Base-by-base conservation (phyloP, 2,113 vertebrate species). In the Corapipo altera region DNA sequence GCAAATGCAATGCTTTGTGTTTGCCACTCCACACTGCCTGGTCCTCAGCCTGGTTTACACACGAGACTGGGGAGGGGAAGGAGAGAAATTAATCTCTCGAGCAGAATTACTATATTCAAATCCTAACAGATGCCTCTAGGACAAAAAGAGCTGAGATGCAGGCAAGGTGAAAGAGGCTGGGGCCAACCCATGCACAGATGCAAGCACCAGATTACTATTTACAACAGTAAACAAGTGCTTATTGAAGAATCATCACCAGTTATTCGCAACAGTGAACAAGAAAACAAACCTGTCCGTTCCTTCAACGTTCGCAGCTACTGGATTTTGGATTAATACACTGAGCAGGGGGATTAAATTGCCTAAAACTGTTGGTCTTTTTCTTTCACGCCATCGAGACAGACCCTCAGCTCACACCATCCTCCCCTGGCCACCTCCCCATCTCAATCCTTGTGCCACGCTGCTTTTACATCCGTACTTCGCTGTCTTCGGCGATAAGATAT, bases 101-200 rank as follows among this genome's bases (percentile, higher is more conserved):
- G 73, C 37, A 92, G 80, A 96, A 95, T 76, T 91, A 79, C 41
- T 46, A 82, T 30, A 92, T 81, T 87, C 73, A 85, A 95, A 95
- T 81, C 65, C 55, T 57, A 94, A 89, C 52, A 82, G 90, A 96
- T 79, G 93, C 86, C 76, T 70, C 82, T 44, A 87, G 66, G 76
- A 93, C 92, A 93, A 92, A 91, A 93, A 81, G 30, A 91, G 52
- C 61, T 0, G 21, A 86, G 59, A 91, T 35, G 26, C n/a, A 79
- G 69, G 61, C 65, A 91, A 92, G 88, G 85, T 94, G 91, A 75
- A 95, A 91, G 78, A 91, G 83, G n/a, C 59, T 26, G 28, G 9
- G 33, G 57, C 76, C 76, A 91, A 57, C 4, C n/a, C 21, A 3
- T 15, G 55, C 72, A 85, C 64, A 84, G 88, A 94, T 65, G 69